These are phyloP conservation scores for Drosophila yooni DNA, from an alignment of 2,888 invertebrate genomes.

Conservation along the genomic window DNA sequence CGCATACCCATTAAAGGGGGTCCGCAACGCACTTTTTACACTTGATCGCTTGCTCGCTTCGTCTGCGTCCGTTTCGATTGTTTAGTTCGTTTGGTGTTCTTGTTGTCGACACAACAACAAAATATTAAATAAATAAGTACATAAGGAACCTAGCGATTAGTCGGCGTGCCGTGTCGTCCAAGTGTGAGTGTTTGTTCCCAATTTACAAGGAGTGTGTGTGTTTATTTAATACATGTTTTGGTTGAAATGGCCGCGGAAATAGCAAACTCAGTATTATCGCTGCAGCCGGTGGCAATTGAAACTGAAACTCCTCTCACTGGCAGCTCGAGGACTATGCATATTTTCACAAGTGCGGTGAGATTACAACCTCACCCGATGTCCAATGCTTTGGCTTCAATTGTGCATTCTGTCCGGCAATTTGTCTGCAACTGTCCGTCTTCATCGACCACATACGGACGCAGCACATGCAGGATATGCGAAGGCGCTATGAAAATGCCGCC, in stretches of 20 bases:
- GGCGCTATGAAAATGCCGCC: constrained; percentile 61
- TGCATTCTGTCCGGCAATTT: constrained; percentile 78
- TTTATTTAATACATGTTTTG: constrained; percentile 18
- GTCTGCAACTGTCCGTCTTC: constrained; percentile 77
- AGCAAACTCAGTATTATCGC: constrained; percentile 49
- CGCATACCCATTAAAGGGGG: constrained; percentile 35
- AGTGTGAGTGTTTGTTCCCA: constrained; percentile 1
- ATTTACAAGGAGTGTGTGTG: constrained; percentile 29
- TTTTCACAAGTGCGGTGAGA: constrained; percentile 81
- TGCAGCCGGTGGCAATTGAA: constrained; percentile 41
- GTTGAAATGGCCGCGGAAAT: constrained; percentile 52
- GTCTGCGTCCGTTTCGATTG: constrained; percentile 30
- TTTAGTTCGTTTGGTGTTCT: constrained; percentile 2
- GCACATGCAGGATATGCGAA: constrained; percentile 73
- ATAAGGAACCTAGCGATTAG: constrained; percentile 15
- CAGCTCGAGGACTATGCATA: constrained; percentile 78
- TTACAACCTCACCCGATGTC: constrained; percentile 80
- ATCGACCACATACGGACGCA: constrained; percentile 75
- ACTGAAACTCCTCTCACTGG: constrained; percentile 53
- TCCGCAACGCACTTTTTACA: constrained; percentile 28
- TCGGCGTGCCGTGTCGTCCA: constrained; percentile 4
- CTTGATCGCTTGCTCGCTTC: constrained; percentile 32
- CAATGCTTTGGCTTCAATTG: constrained; percentile 81
- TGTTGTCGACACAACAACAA: constrained; percentile 34
- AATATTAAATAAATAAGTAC: constrained; percentile 22